Base-by-base conservation (phyloP, 2,113 vertebrate species). In the Strigops habroptila region DNA sequence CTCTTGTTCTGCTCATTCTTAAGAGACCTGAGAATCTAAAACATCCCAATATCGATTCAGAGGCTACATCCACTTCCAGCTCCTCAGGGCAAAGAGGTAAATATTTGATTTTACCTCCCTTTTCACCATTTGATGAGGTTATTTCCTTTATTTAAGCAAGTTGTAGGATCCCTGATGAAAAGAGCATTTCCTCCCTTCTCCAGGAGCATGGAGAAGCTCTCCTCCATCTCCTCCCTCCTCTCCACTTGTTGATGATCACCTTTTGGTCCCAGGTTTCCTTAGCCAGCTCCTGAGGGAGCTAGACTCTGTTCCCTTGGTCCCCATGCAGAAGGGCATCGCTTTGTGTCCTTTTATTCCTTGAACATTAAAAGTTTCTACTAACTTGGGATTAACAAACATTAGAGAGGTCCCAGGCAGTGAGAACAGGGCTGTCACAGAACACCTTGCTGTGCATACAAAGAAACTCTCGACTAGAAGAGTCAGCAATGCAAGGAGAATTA, bases 401-500 rank as follows among this genome's bases (percentile, higher is more conserved):
- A 90, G 76, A 94, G 95, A 95, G 92, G 94, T 97, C 96, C 94
- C 82, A 96, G 90, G 82, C 92, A 96, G 90, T 12, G 82, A 96
- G 88, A 94, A 77, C 5, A 64, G 87, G 88, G 92, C 78, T 95
- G 96, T 91, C 90, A 93, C 31, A 7, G 82, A 60, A 75, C 75
- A 49, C 81, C 95, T 95, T 93, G 96, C 95, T 37, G 41, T 7
- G 97, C 94, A 98, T 97, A 96, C 94, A 90, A 96, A 98, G 91
- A 95, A 96, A 96, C 91, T 85, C 94, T 95, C 14, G 3, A 93
- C 96, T 92, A 93, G 76, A 95, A 96, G 96, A 97, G 91, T 97
- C 97, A 97, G 97, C 94, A 97, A 97, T 57, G 93, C 90, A 84
- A 96, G 95, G 94, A 97, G 98, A 98, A 98, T 98, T 96, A 97